A percentile compares a stretch with the other conserved stretches of the same genome.
Conservation (phyloP, 2,113 vertebrate genomes). For the human region DNA sequence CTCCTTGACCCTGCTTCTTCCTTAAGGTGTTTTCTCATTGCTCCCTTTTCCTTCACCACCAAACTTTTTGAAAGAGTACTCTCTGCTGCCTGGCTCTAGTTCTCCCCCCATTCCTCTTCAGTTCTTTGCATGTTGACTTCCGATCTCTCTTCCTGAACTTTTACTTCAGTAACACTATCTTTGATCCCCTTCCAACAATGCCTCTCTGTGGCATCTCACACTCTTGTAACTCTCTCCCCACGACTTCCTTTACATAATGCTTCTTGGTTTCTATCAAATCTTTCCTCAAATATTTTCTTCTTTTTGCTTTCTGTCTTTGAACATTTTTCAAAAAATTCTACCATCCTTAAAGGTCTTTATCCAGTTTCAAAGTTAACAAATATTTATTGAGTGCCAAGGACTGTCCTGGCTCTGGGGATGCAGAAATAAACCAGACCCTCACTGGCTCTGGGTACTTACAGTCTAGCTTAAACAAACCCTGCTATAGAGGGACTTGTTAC, state of each 20-base stretch:
- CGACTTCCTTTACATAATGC: not conserved
- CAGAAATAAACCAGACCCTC: not conserved
- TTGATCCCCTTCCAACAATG: not conserved
- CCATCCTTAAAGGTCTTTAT: not conserved
- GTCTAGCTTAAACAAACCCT: not conserved
- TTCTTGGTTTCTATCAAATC: not conserved
- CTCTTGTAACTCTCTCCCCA: not conserved
- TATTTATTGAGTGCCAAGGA: not conserved
- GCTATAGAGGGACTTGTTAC: not conserved
- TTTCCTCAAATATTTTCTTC: conserved; percentile 9
- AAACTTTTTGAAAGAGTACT: not conserved
- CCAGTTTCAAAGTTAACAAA: conserved; percentile 1
- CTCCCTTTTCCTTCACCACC: not conserved
- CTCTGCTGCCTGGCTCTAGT: not conserved
- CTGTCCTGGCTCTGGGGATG: not conserved
- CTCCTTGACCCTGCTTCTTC: not conserved
- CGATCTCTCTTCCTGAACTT: not conserved
- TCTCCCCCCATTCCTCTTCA: not conserved
- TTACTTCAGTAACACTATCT: not conserved
- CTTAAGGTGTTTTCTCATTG: not conserved
- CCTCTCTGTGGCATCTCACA: not conserved
- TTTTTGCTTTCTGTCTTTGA: not conserved
- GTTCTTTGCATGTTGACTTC: not conserved
- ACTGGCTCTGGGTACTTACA: not conserved
- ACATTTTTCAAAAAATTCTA: not conserved